Base-by-base conservation (phyloP, 2,888 invertebrate species). In the Stegophylla sp. region DNA sequence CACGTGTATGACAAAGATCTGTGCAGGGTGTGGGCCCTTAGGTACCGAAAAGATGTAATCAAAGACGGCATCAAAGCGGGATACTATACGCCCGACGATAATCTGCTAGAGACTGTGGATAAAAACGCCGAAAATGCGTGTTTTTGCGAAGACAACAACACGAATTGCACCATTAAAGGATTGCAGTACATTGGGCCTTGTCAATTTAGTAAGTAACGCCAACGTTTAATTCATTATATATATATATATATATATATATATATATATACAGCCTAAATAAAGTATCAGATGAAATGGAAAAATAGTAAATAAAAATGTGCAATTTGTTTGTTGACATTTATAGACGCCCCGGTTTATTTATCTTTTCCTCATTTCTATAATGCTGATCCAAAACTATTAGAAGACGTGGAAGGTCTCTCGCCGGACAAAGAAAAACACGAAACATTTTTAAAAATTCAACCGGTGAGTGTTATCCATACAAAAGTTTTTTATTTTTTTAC, bases 351-450 rank as follows among this genome's bases (percentile, higher is more conserved):
- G 0, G 92, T 96, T 0, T 94, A 93, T 84, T 88, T 96, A 12
- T 96, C 96, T 0, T 94, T 92, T 86, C 96, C 96, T 0, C 96
- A 96, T 86, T 97, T 96, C 87, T 93, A 92, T 86, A 91, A 94
- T 83, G 92, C 94, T 0, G 93, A 94, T 85, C 91, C 91, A 0
- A 88, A 87, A 17, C 88, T 94, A 0, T 85, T 92, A 20, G 87
- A 90, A 0, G 89, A 90, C 0, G 91, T 94, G 17, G 91, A 92
- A 73, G 95, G 95, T 2, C 87, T 95, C 12, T 88, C 89, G 3
- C 94, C 95, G 0, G 87, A 89, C 13, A 88, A 89, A 84, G 89
- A 91, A 74, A 88, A 90, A 81, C 95, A 95, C 85, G 90, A 90
- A 85, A 91, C 93, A 0, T 94, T 91, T 86, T 92, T 95, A 85